A percentile compares a stretch with the other conserved stretches of the same genome.
phyloP scores from a whole-genome alignment of 2,113 vertebrate species.

The Todiramphus chloris region DNA sequence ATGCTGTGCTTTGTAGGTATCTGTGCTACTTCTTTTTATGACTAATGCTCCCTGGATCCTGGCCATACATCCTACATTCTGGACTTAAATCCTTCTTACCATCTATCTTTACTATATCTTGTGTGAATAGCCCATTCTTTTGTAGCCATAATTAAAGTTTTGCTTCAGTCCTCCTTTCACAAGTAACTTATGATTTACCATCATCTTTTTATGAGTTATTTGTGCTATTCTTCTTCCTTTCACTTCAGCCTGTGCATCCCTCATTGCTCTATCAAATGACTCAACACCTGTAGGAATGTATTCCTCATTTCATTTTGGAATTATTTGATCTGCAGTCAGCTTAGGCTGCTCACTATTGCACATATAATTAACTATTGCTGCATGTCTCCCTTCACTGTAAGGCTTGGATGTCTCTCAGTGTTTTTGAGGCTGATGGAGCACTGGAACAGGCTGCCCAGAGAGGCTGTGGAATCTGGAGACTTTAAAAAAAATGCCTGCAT shows the following conservation, averaged over 20 bases:
- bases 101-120: neutral
- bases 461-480: no score
- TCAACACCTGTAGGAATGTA: neutral
- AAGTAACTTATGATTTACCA: neutral
- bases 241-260: neutral
- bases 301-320: neutral
- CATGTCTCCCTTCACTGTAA: neutral
- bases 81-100: constrained; percentile 34
- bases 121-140: constrained; percentile 3
- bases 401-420: neutral
- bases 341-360: neutral
- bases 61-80: neutral
- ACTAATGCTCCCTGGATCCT: neutral
- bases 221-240: neutral
- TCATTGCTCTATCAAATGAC: neutral
- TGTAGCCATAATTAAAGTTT: constrained; percentile 29
- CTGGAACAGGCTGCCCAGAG: no score
- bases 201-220: neutral
- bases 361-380: neutral
- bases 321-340: neutral
- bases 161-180: constrained; percentile 10
- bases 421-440: neutral
- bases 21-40: neutral
- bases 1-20: constrained; percentile 19
- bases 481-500: no score